Conservation (phyloP, 2,797 vertebrate genomes). For the Melanotaenia maccullochi region DNA sequence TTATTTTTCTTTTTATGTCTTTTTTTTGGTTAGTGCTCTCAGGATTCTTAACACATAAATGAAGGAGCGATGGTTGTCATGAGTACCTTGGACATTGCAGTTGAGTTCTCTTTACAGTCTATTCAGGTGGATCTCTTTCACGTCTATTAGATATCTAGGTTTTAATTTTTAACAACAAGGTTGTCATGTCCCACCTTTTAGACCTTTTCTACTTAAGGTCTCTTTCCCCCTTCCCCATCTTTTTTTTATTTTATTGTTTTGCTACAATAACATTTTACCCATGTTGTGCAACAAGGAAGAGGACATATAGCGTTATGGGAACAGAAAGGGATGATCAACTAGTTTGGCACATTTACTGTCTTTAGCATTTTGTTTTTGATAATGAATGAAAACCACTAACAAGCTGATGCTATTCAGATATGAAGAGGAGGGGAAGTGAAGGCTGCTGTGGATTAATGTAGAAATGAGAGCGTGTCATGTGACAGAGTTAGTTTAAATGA, state of each 20-base stretch:
- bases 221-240: constrained; percentile 23
- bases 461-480: constrained; percentile 66
- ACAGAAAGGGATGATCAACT: constrained; percentile 53
- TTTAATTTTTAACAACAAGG: constrained; percentile 59
- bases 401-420: constrained; percentile 63
- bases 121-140: constrained; percentile 72
- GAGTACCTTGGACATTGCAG: constrained; percentile 66
- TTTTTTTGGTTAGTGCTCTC: constrained; percentile 95
- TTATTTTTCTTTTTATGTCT: constrained; percentile 76
- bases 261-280: constrained; percentile 60
- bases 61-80: constrained; percentile 76
- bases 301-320: constrained; percentile 30
- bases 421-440: constrained; percentile 53
- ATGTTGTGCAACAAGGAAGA: constrained; percentile 52
- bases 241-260: constrained; percentile 43
- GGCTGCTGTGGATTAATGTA: constrained; percentile 65
- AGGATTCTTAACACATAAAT: constrained; percentile 94
- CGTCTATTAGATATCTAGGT: constrained; percentile 48
- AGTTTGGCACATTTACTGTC: constrained; percentile 48
- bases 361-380: constrained; percentile 34
- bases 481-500: constrained; percentile 68
- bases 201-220: constrained; percentile 61
- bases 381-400: constrained; percentile 87
- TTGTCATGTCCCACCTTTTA: constrained; percentile 64
- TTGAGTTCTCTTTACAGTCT: constrained; percentile 55